Evolutionary conservation across 2,888 invertebrate genomes (phyloP), one percentile per base, ranked within the genome.

Genomic region (Drosophila mimica): DNA sequence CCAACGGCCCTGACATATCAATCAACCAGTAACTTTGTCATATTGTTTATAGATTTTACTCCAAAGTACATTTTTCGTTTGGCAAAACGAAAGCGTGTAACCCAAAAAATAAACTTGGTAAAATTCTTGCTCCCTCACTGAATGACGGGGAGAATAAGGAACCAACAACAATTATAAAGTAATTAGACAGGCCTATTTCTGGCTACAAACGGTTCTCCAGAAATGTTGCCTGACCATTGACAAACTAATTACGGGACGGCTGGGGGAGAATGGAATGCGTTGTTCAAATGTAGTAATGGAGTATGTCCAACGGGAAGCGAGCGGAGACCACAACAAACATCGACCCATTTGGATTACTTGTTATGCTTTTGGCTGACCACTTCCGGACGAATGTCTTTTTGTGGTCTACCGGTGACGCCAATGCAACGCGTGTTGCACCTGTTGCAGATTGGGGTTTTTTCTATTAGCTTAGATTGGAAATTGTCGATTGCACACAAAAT

Each of bases 1-100:
- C 40, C 9, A 74, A 81, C 52, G 76, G 63, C 84, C 87, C 69
- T 89, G 84, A 89, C 87, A 89, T 76, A 64, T 89, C 84, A 83
- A 87, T 89, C 84, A 79, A 74, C 61, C 81, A 80, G 57, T 38
- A 33, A 33, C 15, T 48, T 25, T 38, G n/a, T 30, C 31, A 25
- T 17, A 25, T 57, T 11, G 9, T 76, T 74, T 73, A 69, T 83
- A 66, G 83, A 80, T 68, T 83, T 64, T 68, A 17, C 28, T 58
- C 17, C 43, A 69, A 49, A 77, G 48, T 56, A 68, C 57, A 62
- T 43, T 58, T 54, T 43, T 17, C 46, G 28, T 58, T 30, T 43
- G 48, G 56, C 53, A 56, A 56, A 70, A 72, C 51, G 81, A 77
- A 82, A 83, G 74, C 81, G 70, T 81, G 76, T 72, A 70, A 57